Conservation (phyloP, 1,140 invertebrate species). For the Sarcophaga bullata region DNA sequence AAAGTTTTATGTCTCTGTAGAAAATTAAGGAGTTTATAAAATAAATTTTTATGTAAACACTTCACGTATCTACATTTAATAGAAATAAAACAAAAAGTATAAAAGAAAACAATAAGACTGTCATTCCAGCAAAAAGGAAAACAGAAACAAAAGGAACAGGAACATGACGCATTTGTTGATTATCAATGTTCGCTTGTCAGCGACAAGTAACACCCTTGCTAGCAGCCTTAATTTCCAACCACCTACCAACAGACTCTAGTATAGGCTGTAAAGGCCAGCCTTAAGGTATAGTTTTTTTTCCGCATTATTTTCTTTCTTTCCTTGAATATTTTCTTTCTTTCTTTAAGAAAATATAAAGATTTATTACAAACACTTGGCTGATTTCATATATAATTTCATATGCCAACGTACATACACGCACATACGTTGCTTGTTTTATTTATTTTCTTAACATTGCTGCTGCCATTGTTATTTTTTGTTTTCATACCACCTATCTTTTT, state of each 20-base stretch:
- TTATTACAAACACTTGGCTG: slow-evolving; percentile 14
- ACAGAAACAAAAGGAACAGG: neutral
- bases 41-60: too few relatives aligned
- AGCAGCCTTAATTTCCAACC: too few relatives aligned
- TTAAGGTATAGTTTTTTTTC: too few relatives aligned
- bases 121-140: neutral
- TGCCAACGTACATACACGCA: too few relatives aligned
- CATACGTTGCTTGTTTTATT: neutral
- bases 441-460: neutral
- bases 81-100: too few relatives aligned
- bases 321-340: neutral
- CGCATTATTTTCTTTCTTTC: neutral
- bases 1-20: too few relatives aligned
- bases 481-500: too few relatives aligned
- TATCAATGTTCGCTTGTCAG: neutral
- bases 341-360: slow-evolving; percentile 6
- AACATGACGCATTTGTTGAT: neutral
- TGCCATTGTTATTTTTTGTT: neutral
- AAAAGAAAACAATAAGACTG: neutral
- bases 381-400: neutral
- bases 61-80: too few relatives aligned
- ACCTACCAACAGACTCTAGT: too few relatives aligned
- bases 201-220: neutral
- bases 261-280: too few relatives aligned
- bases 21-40: too few relatives aligned